Evolutionary conservation across 1,140 invertebrate genomes (phyloP).

Genomic region (Monomorium pharaonis): DNA sequence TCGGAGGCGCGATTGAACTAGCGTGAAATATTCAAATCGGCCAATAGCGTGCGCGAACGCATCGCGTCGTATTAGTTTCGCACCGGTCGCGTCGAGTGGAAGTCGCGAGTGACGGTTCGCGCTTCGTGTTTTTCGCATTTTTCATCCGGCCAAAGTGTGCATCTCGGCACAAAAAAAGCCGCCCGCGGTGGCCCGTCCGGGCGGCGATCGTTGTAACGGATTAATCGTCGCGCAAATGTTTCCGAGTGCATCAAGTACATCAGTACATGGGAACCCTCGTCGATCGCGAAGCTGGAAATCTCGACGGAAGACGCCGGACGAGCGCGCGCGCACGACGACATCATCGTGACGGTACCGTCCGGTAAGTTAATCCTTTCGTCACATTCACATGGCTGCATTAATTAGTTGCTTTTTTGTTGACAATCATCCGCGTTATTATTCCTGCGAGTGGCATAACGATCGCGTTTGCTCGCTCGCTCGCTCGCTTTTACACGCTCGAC

Average conservation of each 20-base stretch:
- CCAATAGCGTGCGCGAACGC: conserved; percentile 1
- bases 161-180: conserved; percentile 9
- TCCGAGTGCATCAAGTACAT: background rate
- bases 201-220: conserved; percentile 17
- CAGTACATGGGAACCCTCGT: background rate
- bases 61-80: conserved; percentile 11
- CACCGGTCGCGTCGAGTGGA: background rate
- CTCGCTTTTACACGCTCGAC: background rate
- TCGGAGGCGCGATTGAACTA: background rate
- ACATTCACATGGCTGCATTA: background rate
- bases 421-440: conserved; percentile 19
- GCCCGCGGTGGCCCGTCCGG: background rate
- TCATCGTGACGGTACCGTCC: background rate
- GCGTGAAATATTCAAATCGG: conserved; percentile 16
- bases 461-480: background rate
- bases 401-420: conserved; percentile 17
- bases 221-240: conserved; percentile 31
- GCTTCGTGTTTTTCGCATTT: conserved; percentile 11
- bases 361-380: background rate
- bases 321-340: background rate
- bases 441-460: background rate
- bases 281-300: conserved; percentile 10
- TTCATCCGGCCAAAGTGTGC: conserved; percentile 8
- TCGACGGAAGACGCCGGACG: background rate
- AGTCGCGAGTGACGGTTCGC: background rate